Base-by-base conservation (phyloP, 2,888 invertebrate species). In the Biston betularia region DNA sequence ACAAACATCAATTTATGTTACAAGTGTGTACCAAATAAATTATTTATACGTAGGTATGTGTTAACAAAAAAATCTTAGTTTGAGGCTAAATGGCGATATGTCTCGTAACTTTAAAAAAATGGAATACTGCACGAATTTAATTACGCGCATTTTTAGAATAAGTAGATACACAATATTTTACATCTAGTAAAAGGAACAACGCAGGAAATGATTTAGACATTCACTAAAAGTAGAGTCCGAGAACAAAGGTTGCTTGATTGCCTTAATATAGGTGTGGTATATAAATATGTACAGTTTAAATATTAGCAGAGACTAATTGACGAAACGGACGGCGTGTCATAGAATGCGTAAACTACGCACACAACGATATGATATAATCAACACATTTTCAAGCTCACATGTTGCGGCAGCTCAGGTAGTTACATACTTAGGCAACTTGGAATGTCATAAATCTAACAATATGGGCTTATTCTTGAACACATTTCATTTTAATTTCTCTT, bases 291-390 rank as follows among this genome's bases (percentile, higher is more conserved):
- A 53, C n/a, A 14, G 6, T 40, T 11, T 58, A 62, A 65, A 69
- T 63, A 65, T 69, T 69, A 6, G 14, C 62, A 55, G 46, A 49
- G 46, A 42, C 54, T 69, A 69, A 69, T 69, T 65, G 69, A 61
- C 60, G 68, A 64, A 56, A 68, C 49, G 14, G 9, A 24, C 55
- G 44, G 49, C 50, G 50, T 65, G 56, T 55, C 65, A 55, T 55
- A 60, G 55, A 65, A 65, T 55, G 60, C 54, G 50, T 50, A 65
- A 55, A 49, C 59, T 54, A 53, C 44, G 64, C 56, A 52, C n/a
- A 57, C 48, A 62, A 35, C 50, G 12, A 11, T 49, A 56, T 72
- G 69, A 74, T 68, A 70, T 72, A 72, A 74, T 63, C 72, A 70
- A 67, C 59, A 67, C 59, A 65, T 61, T 73, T 70, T 70, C 73